Evolutionary conservation across 2,888 invertebrate species (phyloP).

Genomic region (Megamerina dolium): DNA sequence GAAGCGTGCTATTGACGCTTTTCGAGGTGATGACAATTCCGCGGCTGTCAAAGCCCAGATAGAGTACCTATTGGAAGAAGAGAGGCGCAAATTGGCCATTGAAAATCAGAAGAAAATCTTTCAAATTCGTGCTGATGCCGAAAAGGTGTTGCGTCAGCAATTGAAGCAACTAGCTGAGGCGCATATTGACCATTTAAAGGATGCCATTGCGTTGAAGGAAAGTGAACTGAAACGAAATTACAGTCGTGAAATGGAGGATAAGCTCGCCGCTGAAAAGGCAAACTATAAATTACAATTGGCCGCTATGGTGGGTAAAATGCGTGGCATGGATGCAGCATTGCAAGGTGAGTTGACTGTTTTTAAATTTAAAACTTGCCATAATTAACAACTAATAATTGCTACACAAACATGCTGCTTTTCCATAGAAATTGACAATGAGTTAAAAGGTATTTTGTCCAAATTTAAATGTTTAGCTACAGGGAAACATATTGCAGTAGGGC

Average conservation of each 20-base stretch:
- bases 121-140: conserved; percentile 60
- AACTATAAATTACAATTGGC: conserved; percentile 67
- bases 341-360: conserved; percentile 54
- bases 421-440: conserved; percentile 48
- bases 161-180: conserved; percentile 80
- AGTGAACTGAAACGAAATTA: conserved; percentile 52
- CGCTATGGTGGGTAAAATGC: conserved; percentile 65
- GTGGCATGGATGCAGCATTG: conserved; percentile 70
- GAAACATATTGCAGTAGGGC: no score
- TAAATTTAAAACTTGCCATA: neutral
- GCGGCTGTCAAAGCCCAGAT: conserved; percentile 55
- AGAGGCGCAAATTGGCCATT: conserved; percentile 59
- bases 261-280: conserved; percentile 61
- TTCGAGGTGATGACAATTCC: conserved; percentile 55
- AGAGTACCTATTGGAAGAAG: conserved; percentile 63
- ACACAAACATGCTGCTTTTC: conserved; percentile 28
- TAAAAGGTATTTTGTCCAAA: conserved; percentile 39
- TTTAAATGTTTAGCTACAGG: no score
- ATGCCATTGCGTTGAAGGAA: conserved; percentile 58
- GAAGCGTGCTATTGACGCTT: conserved; percentile 58
- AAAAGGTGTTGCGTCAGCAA: conserved; percentile 68
- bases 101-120: conserved; percentile 66
- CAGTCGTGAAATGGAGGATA: conserved; percentile 59
- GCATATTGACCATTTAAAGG: conserved; percentile 73
- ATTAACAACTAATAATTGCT: neutral